These are phyloP conservation scores for Ophioninae sp. DNA, from an alignment of 2,888 invertebrate genomes.

Conservation along the genomic window DNA sequence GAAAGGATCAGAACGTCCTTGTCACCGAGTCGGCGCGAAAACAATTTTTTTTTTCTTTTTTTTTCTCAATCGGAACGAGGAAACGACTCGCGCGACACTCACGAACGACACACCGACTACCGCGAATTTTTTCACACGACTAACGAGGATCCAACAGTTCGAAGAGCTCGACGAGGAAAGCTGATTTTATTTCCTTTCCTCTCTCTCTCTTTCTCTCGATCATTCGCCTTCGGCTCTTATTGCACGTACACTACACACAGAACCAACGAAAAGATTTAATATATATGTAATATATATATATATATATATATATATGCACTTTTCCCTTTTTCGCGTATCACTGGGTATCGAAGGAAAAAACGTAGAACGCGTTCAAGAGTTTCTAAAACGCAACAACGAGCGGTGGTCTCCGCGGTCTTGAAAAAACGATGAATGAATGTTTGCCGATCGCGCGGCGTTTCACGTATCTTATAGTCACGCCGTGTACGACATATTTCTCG, in stretches of 20 bases:
- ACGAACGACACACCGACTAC: too few relatives aligned
- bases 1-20: not conserved
- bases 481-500: slow-evolving; percentile 51
- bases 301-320: too few relatives aligned
- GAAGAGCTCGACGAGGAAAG: too few relatives aligned
- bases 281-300: not conserved
- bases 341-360: slow-evolving; percentile 2
- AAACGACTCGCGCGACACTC: too few relatives aligned
- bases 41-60: too few relatives aligned
- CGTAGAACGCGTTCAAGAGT: not conserved
- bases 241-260: not conserved
- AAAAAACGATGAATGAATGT: slow-evolving; percentile 53
- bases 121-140: too few relatives aligned
- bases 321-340: not conserved
- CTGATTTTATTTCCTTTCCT: too few relatives aligned
- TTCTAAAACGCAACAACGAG: slow-evolving; percentile 81
- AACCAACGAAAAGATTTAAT: not conserved
- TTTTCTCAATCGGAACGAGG: too few relatives aligned
- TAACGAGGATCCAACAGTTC: too few relatives aligned
- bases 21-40: not conserved
- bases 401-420: slow-evolving; percentile 79
- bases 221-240: not conserved
- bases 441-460: slow-evolving; percentile 53
- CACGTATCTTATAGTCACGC: slow-evolving; percentile 54
- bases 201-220: too few relatives aligned